A percentile compares a stretch with the other conserved stretches of the same genome.
Evolutionary conservation across 2,113 vertebrate species (phyloP).

Genomic region (Thryonomys swinderianus): DNA sequence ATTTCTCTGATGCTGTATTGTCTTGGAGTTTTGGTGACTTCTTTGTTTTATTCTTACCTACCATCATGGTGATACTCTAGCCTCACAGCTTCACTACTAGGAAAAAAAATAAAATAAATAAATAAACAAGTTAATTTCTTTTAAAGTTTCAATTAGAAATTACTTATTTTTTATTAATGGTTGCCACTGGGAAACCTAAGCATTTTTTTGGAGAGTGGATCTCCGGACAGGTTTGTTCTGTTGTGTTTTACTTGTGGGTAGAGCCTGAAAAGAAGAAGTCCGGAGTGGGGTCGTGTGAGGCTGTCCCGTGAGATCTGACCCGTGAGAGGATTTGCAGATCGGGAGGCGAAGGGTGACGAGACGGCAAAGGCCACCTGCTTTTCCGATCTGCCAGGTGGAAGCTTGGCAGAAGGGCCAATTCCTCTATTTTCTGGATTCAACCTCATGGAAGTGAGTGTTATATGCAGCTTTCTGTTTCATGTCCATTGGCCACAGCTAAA

Average conservation of each 20-base stretch:
- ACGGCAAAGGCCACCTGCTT: neutral
- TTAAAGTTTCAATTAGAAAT: neutral
- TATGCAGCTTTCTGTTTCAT: neutral
- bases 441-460: neutral
- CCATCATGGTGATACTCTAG: neutral
- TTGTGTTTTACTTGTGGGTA: neutral
- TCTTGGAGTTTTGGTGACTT: neutral
- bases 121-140: neutral
- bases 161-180: neutral
- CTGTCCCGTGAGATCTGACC: neutral
- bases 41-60: neutral
- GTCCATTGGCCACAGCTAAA: neutral
- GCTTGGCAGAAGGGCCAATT: neutral
- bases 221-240: neutral
- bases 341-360: fast-evolving
- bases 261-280: neutral
- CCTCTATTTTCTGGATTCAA: neutral
- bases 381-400: neutral
- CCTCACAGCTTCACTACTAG: neutral
- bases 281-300: neutral
- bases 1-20: neutral
- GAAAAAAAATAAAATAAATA: no score
- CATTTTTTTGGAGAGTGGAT: neutral
- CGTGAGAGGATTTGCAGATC: neutral
- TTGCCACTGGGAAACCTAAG: neutral